Percentiles rank a stretch among this genome's conserved stretches.
phyloP scores from a whole-genome alignment of 2,888 invertebrate species.

The Lasioglossum oenotherae region DNA sequence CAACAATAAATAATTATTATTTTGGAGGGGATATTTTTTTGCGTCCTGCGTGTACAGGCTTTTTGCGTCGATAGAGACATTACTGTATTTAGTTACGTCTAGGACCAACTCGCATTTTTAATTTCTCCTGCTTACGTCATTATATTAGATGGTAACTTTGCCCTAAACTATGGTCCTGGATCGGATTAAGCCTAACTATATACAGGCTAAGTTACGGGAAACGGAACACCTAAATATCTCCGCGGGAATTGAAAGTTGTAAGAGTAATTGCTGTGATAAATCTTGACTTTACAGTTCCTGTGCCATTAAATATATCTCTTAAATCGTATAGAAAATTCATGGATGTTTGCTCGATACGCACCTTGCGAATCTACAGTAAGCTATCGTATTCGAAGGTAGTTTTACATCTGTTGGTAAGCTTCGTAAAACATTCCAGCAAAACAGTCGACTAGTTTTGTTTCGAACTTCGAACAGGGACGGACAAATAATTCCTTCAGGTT shows the following conservation, averaged over 20 bases:
- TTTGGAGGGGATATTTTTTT: no score
- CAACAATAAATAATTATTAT: no score
- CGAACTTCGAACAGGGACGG: neutral
- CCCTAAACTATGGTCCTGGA: neutral
- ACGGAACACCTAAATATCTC: conserved; percentile 7
- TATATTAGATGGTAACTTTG: neutral
- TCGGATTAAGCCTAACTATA: neutral
- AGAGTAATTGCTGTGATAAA: neutral
- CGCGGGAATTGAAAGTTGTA: neutral
- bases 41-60: no score
- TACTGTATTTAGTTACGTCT: neutral
- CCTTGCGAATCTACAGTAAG: accelerated
- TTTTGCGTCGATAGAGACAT: no score
- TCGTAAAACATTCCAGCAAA: neutral
- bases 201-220: neutral
- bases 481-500: neutral
- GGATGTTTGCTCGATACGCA: neutral
- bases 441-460: neutral
- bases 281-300: neutral
- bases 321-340: neutral
- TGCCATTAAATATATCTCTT: neutral
- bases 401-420: neutral
- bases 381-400: neutral
- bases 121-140: neutral
- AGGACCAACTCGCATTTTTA: neutral